phyloP scores from a whole-genome alignment of 2,113 vertebrate genomes.

The Falco punctatus region DNA sequence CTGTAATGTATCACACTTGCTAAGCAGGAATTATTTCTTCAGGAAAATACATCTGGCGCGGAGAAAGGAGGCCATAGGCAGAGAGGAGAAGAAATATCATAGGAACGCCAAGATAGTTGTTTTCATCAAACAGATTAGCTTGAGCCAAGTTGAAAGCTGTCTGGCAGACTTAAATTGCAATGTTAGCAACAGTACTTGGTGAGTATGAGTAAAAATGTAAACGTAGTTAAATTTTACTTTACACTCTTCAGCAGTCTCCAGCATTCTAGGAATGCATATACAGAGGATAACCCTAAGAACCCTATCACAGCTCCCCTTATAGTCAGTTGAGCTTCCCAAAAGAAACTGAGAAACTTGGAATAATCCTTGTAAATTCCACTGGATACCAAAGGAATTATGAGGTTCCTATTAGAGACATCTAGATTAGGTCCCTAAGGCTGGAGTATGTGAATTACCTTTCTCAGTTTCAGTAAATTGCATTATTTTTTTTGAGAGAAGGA shows the following conservation, averaged over 20 bases:
- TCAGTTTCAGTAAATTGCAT: neutral
- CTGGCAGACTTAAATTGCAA: neutral
- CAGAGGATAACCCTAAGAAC: neutral
- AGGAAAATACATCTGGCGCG: neutral
- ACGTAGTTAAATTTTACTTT: conserved; percentile 1
- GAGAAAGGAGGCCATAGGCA: neutral
- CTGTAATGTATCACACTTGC: neutral
- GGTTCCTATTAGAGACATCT: neutral
- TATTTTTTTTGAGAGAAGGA: neutral
- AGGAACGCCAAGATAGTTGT: neutral
- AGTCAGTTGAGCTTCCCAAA: neutral
- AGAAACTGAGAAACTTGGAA: neutral
- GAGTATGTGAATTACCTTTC: neutral
- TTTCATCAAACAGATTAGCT: neutral
- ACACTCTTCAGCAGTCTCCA: neutral
- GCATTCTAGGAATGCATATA: neutral
- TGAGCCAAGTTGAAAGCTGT: neutral
- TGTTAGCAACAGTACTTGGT: neutral
- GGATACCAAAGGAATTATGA: neutral
- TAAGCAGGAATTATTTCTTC: neutral
- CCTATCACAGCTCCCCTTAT: neutral
- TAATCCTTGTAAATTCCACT: neutral
- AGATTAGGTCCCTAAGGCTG: neutral
- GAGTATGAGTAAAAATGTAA: conserved; percentile 23
- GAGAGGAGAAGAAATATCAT: neutral